These are phyloP conservation scores for Cuniculus paca DNA, from an alignment of 2,797 vertebrate species.

Conservation along the genomic window DNA sequence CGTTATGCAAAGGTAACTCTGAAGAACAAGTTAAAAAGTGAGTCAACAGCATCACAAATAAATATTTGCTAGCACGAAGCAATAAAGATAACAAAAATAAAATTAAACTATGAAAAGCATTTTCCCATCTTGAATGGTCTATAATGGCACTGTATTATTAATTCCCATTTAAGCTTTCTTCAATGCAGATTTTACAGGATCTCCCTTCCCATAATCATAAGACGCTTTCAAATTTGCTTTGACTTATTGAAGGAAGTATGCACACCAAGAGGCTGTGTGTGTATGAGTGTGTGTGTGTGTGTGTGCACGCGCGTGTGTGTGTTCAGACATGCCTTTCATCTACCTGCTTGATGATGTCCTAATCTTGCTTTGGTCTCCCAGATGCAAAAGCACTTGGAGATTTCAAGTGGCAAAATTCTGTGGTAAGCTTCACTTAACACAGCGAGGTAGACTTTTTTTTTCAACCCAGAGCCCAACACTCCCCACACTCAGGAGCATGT, in stretches of 20 bases:
- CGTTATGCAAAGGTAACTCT: slow-evolving; percentile 9
- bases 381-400: slow-evolving; percentile 42
- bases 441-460: slow-evolving; percentile 26
- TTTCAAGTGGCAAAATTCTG: slow-evolving; percentile 58
- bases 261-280: not conserved
- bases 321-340: not conserved
- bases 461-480: not conserved
- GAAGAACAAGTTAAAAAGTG: not conserved
- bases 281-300: not conserved
- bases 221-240: slow-evolving; percentile 52
- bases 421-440: slow-evolving; percentile 32
- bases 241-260: not conserved
- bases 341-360: not conserved
- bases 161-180: not conserved
- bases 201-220: not conserved
- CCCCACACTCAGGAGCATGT: not conserved
- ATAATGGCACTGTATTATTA: not conserved
- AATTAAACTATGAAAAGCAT: not conserved
- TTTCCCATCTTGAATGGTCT: not conserved
- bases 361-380: slow-evolving; percentile 40
- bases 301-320: not conserved
- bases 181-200: not conserved
- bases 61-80: not conserved
- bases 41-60: not conserved
- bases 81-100: slow-evolving; percentile 11